These are phyloP conservation scores for Coreoperca whiteheadi DNA, from an alignment of 2,113 vertebrate species.

Conservation along the genomic window DNA sequence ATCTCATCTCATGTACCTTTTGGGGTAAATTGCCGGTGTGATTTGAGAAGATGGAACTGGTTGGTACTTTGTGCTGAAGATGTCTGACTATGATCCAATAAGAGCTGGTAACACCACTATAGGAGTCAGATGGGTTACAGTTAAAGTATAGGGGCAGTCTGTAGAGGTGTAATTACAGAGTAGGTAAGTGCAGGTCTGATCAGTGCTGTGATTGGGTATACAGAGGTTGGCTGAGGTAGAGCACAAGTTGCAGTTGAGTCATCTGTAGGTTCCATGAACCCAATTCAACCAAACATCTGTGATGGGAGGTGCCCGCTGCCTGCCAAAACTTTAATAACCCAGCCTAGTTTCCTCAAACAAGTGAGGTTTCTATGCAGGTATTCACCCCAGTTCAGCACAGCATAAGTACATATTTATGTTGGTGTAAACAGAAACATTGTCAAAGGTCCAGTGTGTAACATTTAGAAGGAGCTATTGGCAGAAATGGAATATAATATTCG, in stretches of 20 bases:
- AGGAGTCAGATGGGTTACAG: constrained; percentile 16
- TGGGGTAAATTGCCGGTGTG: constrained; percentile 40
- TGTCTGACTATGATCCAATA: constrained; percentile 24
- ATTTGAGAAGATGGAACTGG: constrained; percentile 43
- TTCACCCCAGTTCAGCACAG: background rate
- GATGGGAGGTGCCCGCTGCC: constrained; percentile 17
- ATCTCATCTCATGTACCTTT: constrained; percentile 42
- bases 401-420: constrained; percentile 4
- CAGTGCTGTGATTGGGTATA: constrained; percentile 1
- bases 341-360: constrained; percentile 37
- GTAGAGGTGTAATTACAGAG: constrained; percentile 16
- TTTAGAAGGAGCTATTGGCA: too few species aligned
- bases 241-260: constrained; percentile 6
- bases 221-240: background rate
- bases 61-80: constrained; percentile 16
- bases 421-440: background rate
- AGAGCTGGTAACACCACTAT: background rate
- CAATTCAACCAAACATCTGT: constrained; percentile 52
- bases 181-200: constrained; percentile 30
- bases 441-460: background rate
- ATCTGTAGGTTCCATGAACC: constrained; percentile 35
- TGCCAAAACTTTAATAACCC: constrained; percentile 27
- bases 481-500: too few species aligned
- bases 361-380: background rate
- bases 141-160: constrained; percentile 15